Evolutionary conservation across 2,113 vertebrate species (phyloP), one percentile per base, ranked within the genome.

Genomic region (Scartelaos histophorus): DNA sequence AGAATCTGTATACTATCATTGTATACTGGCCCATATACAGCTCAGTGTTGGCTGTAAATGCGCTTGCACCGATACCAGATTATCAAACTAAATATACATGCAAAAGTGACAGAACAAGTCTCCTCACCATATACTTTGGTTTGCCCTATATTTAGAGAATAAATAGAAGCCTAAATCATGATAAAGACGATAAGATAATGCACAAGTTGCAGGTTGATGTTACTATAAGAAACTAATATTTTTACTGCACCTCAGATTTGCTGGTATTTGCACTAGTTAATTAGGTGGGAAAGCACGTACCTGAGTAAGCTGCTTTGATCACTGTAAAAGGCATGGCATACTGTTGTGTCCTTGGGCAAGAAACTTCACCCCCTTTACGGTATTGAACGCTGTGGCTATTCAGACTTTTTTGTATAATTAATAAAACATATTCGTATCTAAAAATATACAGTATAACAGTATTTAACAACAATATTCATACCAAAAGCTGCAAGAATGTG

Each of bases 1-100:
- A 82, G 78, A 93, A 93, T 87, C 25, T 85, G 57, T 88, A 66
- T 69, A 56, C 79, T 80, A 86, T 29, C 70, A 66, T 67, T 78
- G 19, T 47, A 65, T 47, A 19, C 19, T n/a, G 16, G 74, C 83
- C 78, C 68, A 85, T 87, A 87, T 87, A 56, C 74, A 75, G 75
- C 69, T 78, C 57, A 69, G 70, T 74, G 73, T 74, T 67, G 58
- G 69, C 24, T 84, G 82, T 87, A 89, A 80, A 82, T 47, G 69
- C 69, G 73, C 22, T 69, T 13, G 62, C 47, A 10, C 66, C 69
- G 82, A 82, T 85, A 85, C 62, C 66, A 38, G 34, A 16, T 74
- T 71, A 43, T 64, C 69, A 16, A 21, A 61, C 70, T 71, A 70
- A 71, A 83, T 81, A 82, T 24, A 82, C 76, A 86, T 75, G 79